Conservation (phyloP, 1,140 invertebrate species). For the Myzus persicae region DNA sequence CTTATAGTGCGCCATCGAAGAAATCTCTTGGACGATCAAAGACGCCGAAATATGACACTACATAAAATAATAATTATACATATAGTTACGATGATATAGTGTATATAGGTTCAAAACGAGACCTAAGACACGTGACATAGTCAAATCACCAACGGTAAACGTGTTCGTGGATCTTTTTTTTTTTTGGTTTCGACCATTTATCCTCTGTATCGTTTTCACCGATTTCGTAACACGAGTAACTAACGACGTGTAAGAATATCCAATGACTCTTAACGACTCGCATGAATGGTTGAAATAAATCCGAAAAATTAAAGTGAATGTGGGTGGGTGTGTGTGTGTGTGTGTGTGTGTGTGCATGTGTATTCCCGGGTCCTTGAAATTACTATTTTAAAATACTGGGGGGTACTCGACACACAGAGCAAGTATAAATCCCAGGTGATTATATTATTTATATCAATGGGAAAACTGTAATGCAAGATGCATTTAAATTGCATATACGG, state of each 20-base stretch:
- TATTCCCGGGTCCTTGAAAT: not conserved
- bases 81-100: not conserved
- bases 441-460: not conserved
- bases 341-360: not conserved
- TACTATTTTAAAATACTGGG: not conserved
- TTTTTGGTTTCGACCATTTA: slow-evolving; percentile 4
- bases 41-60: slow-evolving; percentile 42
- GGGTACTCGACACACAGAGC: not conserved
- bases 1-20: not conserved
- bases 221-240: slow-evolving; percentile 37
- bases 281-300: slow-evolving; percentile 26
- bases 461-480: not conserved
- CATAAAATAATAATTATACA: not conserved
- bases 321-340: not conserved
- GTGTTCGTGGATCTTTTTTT: not conserved
- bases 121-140: not conserved
- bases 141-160: not conserved
- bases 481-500: slow-evolving; percentile 15
- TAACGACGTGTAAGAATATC: slow-evolving; percentile 19
- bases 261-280: slow-evolving; percentile 22
- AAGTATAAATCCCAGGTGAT: not conserved
- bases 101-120: not conserved
- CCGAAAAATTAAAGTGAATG: not conserved
- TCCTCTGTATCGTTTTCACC: slow-evolving; percentile 31
- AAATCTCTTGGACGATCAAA: slow-evolving; percentile 19